Conservation (phyloP, 2,113 vertebrate genomes). For the rat (Rattus norvegicus) region DNA sequence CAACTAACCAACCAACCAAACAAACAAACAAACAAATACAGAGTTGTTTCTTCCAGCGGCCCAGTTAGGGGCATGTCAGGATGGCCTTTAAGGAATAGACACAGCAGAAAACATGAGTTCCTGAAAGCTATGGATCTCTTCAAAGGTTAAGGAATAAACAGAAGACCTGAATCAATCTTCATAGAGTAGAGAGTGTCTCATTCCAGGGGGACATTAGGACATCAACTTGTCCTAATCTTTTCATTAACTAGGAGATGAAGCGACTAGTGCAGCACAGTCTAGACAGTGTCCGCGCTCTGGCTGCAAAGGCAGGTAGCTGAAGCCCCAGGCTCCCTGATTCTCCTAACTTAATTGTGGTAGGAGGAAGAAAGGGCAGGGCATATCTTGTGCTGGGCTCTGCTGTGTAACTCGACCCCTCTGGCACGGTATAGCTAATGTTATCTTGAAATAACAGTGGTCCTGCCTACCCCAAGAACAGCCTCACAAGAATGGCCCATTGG, state of each 20-base stretch:
- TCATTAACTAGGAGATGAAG: conserved; percentile 79
- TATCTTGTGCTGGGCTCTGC: background rate
- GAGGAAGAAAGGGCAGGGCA: background rate
- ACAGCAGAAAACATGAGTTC: background rate
- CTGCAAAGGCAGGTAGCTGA: conserved; percentile 30
- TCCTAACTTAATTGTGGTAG: background rate
- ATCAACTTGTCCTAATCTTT: conserved; percentile 75
- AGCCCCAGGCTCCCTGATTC: background rate
- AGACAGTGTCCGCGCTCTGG: conserved; percentile 64
- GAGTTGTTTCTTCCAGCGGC: background rate
- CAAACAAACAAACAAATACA: background rate
- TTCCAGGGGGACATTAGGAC: conserved; percentile 50
- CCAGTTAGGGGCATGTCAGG: background rate
- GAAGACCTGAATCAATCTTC: conserved; percentile 62
- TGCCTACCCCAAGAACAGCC: background rate
- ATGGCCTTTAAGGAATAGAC: background rate
- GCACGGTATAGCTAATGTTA: background rate
- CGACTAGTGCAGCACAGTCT: conserved; percentile 56
- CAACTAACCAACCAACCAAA: background rate
- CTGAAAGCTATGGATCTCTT: conserved; percentile 17
- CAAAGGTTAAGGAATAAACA: conserved; percentile 48
- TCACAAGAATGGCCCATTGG: background rate
- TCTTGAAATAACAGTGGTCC: background rate
- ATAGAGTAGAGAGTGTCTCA: conserved; percentile 29
- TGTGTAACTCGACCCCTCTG: background rate